Conservation (phyloP, 2,888 invertebrate species). For the Pollenia angustigena region DNA sequence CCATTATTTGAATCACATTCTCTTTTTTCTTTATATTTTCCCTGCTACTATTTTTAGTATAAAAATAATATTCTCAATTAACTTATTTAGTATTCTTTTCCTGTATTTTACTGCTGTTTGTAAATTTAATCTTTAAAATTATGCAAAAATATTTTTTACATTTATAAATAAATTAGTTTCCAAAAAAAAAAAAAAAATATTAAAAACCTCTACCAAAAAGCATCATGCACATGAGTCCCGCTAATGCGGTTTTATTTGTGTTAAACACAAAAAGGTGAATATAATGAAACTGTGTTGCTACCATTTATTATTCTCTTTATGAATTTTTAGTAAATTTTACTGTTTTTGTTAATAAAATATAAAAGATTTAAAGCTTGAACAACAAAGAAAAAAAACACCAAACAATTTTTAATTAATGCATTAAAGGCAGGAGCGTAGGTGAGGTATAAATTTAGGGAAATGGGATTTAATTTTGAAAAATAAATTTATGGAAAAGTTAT, state of each 20-base stretch:
- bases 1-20: too few species aligned
- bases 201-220: background rate
- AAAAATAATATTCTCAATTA: too few species aligned
- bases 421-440: background rate
- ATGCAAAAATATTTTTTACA: too few species aligned
- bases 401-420: constrained; percentile 30
- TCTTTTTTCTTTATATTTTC: too few species aligned
- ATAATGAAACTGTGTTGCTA: background rate
- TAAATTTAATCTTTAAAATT: too few species aligned
- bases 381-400: constrained; percentile 1
- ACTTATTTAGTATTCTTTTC: too few species aligned
- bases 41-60: too few species aligned
- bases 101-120: too few species aligned
- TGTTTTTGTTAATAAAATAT: background rate
- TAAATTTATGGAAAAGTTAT: too few species aligned
- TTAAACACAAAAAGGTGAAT: background rate
- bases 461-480: too few species aligned
- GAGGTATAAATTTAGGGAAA: too few species aligned
- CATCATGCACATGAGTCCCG: background rate
- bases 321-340: constrained; percentile 8
- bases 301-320: constrained; percentile 23
- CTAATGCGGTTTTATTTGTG: constrained; percentile 8
- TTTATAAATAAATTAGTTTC: too few species aligned
- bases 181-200: background rate
- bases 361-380: constrained; percentile 1